Evolutionary conservation across 1,140 invertebrate species (phyloP).

Genomic region (Thaumatotibia leucotreta): DNA sequence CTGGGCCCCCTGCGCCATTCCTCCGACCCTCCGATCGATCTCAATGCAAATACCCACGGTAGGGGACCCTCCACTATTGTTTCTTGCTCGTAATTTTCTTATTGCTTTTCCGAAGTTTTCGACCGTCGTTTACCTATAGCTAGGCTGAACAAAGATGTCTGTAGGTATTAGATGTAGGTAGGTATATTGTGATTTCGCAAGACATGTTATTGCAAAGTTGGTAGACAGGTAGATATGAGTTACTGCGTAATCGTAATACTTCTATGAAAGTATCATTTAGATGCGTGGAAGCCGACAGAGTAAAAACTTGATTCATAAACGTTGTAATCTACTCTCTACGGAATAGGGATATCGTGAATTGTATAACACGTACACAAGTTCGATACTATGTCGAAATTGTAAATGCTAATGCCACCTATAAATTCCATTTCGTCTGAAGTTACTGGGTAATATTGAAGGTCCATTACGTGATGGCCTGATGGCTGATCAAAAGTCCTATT

Average conservation of each 20-base stretch:
- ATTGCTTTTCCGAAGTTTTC: constrained; percentile 37
- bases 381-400: background rate
- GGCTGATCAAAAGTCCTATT: constrained; percentile 60
- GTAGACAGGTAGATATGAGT: background rate
- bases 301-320: background rate
- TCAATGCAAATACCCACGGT: constrained; percentile 60
- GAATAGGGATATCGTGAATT: background rate
- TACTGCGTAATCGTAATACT: background rate
- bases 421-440: constrained; percentile 6
- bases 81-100: constrained; percentile 61
- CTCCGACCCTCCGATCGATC: constrained; percentile 58
- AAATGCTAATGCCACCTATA: background rate
- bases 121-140: background rate
- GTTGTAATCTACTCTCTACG: background rate
- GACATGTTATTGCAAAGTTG: background rate
- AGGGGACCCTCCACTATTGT: constrained; percentile 57
- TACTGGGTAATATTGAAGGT: constrained; percentile 23
- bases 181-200: background rate
- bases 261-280: background rate
- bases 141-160: background rate
- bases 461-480: constrained; percentile 43
- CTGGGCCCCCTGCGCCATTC: constrained; percentile 24
- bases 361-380: background rate
- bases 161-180: background rate
- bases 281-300: background rate